Percentiles rank a stretch among this genome's conserved stretches.
Conservation (phyloP, 2,797 vertebrate genomes). For the Coranthus polyacanthus region DNA sequence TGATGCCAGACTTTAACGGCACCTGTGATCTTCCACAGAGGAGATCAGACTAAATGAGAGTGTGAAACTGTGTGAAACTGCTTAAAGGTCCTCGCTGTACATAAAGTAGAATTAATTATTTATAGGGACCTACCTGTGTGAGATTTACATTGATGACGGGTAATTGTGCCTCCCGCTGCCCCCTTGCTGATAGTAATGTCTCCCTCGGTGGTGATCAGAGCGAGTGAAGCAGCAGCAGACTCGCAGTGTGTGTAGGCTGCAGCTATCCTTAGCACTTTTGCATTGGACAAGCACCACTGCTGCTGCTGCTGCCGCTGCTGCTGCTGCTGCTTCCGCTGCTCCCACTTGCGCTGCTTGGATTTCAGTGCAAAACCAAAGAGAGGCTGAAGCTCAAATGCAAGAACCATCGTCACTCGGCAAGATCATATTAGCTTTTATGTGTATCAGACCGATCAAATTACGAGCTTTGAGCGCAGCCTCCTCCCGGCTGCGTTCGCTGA, state of each 20-base stretch:
- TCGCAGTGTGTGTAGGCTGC: conserved; percentile 76
- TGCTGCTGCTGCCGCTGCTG: conserved; percentile 20
- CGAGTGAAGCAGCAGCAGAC: conserved; percentile 65
- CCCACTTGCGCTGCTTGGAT: conserved; percentile 57
- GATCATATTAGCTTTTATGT: conserved; percentile 50
- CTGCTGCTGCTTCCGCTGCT: conserved; percentile 41
- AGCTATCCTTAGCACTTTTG: conserved; percentile 74
- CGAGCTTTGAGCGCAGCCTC: conserved; percentile 27
- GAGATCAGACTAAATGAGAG: conserved; percentile 21
- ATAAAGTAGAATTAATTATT: conserved; percentile 18
- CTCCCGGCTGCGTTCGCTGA: conserved; percentile 20
- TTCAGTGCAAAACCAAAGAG: conserved; percentile 62
- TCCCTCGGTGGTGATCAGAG: conserved; percentile 72
- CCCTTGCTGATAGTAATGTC: conserved; percentile 67
- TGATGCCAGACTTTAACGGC: too few relatives aligned
- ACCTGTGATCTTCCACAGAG: conserved; percentile 1
- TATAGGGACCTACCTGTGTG: conserved; percentile 70
- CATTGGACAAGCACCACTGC: conserved; percentile 63
- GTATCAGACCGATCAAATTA: conserved; percentile 29
- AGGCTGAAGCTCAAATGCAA: conserved; percentile 56
- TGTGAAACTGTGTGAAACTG: conserved; percentile 16
- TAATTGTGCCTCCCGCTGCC: conserved; percentile 60
- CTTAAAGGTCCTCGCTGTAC: conserved; percentile 5
- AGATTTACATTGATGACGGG: conserved; percentile 71
- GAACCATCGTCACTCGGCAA: conserved; percentile 64